phyloP scores from a whole-genome alignment of 30 jellyfish, hydroid and myxozoan species.

The Chrysaora quinquecirrha region DNA sequence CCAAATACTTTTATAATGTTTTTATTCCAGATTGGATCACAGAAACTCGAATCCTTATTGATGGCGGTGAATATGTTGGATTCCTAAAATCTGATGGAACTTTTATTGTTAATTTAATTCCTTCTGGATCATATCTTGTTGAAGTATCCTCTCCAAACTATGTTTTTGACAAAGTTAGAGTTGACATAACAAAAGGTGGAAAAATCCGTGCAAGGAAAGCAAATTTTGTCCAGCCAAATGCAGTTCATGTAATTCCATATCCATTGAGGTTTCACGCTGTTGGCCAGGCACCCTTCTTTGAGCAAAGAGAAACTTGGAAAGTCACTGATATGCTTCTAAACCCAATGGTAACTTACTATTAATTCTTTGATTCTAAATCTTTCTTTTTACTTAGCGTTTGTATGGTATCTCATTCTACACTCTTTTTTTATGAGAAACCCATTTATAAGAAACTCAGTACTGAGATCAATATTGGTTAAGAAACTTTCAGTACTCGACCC shows the following conservation, averaged over 20 bases:
- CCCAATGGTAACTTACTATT: slow-evolving; percentile 88
- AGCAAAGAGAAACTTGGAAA: slow-evolving; percentile 88
- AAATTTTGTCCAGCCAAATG: slow-evolving; percentile 82
- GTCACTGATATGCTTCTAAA: slow-evolving; percentile 84
- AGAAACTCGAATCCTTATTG: slow-evolving; percentile 70
- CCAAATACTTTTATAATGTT: background rate
- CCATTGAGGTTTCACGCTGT: slow-evolving; percentile 82
- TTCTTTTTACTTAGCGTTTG: background rate
- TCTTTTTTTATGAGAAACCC: too few relatives aligned
- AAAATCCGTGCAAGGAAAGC: slow-evolving; percentile 85
- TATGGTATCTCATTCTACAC: too few relatives aligned
- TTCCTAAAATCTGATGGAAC: slow-evolving; percentile 87
- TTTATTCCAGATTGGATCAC: slow-evolving; percentile 88
- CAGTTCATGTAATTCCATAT: slow-evolving; percentile 88
- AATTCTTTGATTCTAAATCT: background rate
- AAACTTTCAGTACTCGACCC: too few relatives aligned
- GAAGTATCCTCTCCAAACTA: slow-evolving; percentile 89
- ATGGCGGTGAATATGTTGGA: slow-evolving; percentile 86
- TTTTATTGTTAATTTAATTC: slow-evolving; percentile 64
- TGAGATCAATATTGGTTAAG: too few relatives aligned
- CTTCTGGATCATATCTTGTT: slow-evolving; percentile 90
- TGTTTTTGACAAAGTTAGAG: slow-evolving; percentile 74
- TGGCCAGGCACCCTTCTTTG: slow-evolving; percentile 90
- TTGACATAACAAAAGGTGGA: slow-evolving; percentile 90
- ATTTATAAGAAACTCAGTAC: too few relatives aligned